A percentile compares a stretch with the other conserved stretches of the same genome.
These are phyloP conservation scores for Drosophila robusta DNA, from an alignment of 2,888 invertebrate species.

Conservation along the genomic window DNA sequence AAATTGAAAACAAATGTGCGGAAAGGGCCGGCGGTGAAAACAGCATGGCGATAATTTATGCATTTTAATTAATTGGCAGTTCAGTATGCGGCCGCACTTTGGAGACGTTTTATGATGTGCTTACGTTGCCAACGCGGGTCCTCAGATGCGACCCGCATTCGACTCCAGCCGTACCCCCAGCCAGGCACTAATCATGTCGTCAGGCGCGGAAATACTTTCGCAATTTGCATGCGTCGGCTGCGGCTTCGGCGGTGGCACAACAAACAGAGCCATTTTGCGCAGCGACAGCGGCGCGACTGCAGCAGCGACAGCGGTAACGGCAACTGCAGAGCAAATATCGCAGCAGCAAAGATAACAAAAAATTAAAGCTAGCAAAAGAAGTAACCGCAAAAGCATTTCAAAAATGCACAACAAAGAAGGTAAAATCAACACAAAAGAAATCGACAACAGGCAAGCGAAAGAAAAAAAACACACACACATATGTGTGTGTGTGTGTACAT, in stretches of 20 bases:
- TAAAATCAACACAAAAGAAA: slow-evolving; percentile 48
- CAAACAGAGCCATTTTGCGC: slow-evolving; percentile 56
- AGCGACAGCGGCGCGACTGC: background rate
- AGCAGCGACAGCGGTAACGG: background rate
- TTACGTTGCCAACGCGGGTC: slow-evolving; percentile 4
- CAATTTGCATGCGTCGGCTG: slow-evolving; percentile 17
- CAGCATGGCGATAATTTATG: slow-evolving; percentile 55
- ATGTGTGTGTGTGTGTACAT: background rate
- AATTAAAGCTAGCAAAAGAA: slow-evolving; percentile 46
- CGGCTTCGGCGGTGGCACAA: slow-evolving; percentile 18
- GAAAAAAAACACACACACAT: slow-evolving; percentile 8
- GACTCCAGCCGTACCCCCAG: background rate
- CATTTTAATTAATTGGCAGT: slow-evolving; percentile 69
- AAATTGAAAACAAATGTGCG: slow-evolving; percentile 52
- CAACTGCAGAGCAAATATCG: slow-evolving; percentile 29
- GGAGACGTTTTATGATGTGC: slow-evolving; percentile 43
- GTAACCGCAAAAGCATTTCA: slow-evolving; percentile 63
- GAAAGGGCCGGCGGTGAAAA: slow-evolving; percentile 21
- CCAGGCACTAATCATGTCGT: slow-evolving; percentile 60
- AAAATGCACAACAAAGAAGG: slow-evolving; percentile 57
- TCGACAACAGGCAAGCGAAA: slow-evolving; percentile 19
- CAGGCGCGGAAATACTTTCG: slow-evolving; percentile 32
- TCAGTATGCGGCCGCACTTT: slow-evolving; percentile 27
- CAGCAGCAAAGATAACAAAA: slow-evolving; percentile 45
- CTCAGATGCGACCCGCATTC: slow-evolving; percentile 4